Conservation (phyloP, 2,888 invertebrate species). For the Chloromyia formosa region DNA sequence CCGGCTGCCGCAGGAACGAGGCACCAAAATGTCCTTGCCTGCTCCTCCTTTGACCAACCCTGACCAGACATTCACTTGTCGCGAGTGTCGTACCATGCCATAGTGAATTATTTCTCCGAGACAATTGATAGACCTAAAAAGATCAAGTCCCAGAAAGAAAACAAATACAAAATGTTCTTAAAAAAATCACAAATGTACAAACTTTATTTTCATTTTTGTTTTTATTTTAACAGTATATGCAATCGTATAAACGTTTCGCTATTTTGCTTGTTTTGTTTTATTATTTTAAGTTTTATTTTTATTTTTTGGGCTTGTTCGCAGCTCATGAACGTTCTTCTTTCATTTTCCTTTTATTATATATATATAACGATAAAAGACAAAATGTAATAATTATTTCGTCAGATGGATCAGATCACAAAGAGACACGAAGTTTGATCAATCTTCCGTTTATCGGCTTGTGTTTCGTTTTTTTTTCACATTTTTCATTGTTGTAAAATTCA, state of each 20-base stretch:
- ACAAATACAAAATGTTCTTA: neutral
- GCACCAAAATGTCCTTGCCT: no score
- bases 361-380: neutral
- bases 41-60: no score
- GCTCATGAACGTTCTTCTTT: neutral
- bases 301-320: constrained; percentile 8
- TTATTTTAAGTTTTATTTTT: neutral
- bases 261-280: neutral
- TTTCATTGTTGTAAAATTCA: constrained; percentile 18
- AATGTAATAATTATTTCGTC: constrained; percentile 3
- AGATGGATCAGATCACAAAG: neutral
- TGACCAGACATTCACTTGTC: no score
- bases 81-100: no score
- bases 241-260: constrained; percentile 40
- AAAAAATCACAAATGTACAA: constrained; percentile 48
- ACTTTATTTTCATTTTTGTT: constrained; percentile 41
- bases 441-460: neutral
- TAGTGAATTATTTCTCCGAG: no score
- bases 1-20: no score
- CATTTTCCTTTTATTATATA: neutral
- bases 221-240: constrained; percentile 47
- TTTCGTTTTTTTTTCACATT: neutral
- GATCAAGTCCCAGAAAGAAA: no score
- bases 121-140: no score
- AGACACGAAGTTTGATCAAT: constrained; percentile 12